Percentiles rank a stretch among this genome's conserved stretches.
phyloP scores from a whole-genome alignment of 2,888 invertebrate species.

The Glyphotaelius pellucidus region DNA sequence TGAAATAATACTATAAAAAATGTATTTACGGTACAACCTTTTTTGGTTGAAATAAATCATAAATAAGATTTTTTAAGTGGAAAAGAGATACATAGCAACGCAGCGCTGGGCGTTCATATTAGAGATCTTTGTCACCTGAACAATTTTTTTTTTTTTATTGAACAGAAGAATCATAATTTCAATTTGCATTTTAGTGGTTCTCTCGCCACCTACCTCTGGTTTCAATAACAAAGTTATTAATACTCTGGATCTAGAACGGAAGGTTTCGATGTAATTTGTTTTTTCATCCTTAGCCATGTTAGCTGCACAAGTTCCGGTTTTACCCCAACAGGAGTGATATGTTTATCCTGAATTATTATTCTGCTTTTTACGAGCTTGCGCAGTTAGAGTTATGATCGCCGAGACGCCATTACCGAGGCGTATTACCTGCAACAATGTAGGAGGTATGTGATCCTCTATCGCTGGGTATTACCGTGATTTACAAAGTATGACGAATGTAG shows the following conservation, averaged over 20 bases:
- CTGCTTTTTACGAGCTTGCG: constrained; percentile 29
- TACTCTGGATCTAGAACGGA: neutral
- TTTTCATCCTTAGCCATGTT: neutral
- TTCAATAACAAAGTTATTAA: no score
- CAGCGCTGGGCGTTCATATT: no score
- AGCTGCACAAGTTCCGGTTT: neutral
- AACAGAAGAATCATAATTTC: neutral
- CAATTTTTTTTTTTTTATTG: no score
- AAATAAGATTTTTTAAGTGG: no score
- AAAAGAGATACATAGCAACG: no score
- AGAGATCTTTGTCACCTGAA: no score
- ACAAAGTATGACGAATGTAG: neutral
- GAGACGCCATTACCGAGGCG: neutral
- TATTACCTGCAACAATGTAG: constrained; percentile 11
- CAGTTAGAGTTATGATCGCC: constrained; percentile 24
- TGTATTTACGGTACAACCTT: no score
- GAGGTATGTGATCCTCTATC: neutral
- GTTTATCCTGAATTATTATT: constrained; percentile 33
- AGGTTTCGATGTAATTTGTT: neutral
- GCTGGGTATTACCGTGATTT: neutral
- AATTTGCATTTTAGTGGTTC: neutral
- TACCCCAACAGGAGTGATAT: constrained; percentile 36
- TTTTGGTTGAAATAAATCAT: no score
- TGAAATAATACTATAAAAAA: no score
- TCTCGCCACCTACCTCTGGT: neutral